Base-by-base conservation (phyloP, 2,888 invertebrate species). In the Eupithecia vulgata region DNA sequence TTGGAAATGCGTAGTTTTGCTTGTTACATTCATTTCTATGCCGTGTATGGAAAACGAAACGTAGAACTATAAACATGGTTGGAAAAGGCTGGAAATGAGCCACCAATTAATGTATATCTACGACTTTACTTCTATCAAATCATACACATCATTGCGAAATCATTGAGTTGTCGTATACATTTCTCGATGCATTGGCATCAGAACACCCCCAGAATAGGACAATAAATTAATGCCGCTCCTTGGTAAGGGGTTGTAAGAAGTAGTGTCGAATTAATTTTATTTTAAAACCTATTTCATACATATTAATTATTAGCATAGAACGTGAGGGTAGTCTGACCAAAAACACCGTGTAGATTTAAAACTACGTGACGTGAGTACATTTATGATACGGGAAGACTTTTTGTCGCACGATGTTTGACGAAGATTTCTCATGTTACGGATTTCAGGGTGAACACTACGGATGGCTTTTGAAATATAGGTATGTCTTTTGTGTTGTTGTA, bases 21-120 rank as follows among this genome's bases (percentile, higher is more conserved):
- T 77, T 77, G 78, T 78, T 79, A 81, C 80, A 81, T 82, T 82
- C 83, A 81, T 82, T 83, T 78, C 80, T 74, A 81, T 79, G 79
- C 77, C 75, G 79, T 83, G 78, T 82, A 83, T 83, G 81, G 81
- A 80, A 81, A 82, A 77, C 78, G 81, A 79, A 80, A 82, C 79
- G 78, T 78, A 73, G 17, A 65, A 21, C 40, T 37, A 17, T 15
- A 65, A 21, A 65, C 65, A 65, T 21, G 65, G 65, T 37, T 65
- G 65, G 35, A 65, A 40, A 40, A 13, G 12, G 2, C 21, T 21
- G 6, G 37, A 35, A 37, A 37, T 37, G 5, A 8, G 37, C 37
- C 37, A 7, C 7, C 37, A 37, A 37, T 37, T 7, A 37, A 37
- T 37, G 37, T 7, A 37, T n/a, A 2, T 42, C 15, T 48, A 45